Base-by-base conservation (phyloP, 1,140 invertebrate genomes). In the Lucilia cuprina region DNA sequence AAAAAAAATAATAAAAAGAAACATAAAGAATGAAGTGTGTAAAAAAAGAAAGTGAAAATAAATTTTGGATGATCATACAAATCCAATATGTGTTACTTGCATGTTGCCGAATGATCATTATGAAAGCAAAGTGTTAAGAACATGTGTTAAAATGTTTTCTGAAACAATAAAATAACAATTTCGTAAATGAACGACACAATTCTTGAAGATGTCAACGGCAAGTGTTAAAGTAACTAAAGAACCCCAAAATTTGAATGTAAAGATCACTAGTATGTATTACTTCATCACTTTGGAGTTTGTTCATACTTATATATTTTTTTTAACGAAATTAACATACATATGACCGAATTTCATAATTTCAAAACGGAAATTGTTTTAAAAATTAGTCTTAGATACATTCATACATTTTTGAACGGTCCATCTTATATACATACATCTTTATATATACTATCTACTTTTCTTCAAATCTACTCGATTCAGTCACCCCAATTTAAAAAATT, bases 121-220 rank as follows among this genome's bases (percentile, higher is more conserved):
- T 5, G 3, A 41, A 41, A 5, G 74, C 17, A 14, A 77, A 77
- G 34, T 35, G 13, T n/a, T 13, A 41, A 77, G 35, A 35, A 77
- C 74, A 77, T 77, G 74, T 77, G 74, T 77, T 30, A 77, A 55
- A 55, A 55, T 77, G 14, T 77, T 77, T 41, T 41, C 30, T 13
- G 13, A 55, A 55, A 55, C 13, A 13, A 13, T 55, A 55, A 55
- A 55, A 55, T 8, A 55, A n/a, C n/a, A 55, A 55, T 55, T 41
- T 41, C 3, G 35, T 5, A 41, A 41, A 41, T 41, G 35, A 17
- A 55, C 50, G 14, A 55, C 50, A 12, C 14, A 55, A 55, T 55
- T 55, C 5, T 55, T 55, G 50, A 77, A 77, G 30, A 41, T 77
- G 74, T 77, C 74, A 77, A 77, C 74, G 30, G 35, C 74, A 77